These are phyloP conservation scores for Lepidocyrtoides sp. DNA, from an alignment of 2,888 invertebrate species.

Conservation along the genomic window DNA sequence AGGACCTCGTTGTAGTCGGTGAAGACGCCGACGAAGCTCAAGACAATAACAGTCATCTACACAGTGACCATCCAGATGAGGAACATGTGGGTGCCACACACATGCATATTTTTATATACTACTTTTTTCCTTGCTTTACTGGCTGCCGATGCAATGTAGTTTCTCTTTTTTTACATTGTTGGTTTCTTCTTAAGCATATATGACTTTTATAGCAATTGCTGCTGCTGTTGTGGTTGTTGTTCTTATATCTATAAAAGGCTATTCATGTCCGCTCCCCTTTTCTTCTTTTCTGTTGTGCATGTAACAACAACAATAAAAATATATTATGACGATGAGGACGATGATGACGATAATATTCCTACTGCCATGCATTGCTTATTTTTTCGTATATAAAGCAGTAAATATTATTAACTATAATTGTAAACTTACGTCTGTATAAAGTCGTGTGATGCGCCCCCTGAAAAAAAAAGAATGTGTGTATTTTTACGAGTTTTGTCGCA, in stretches of 20 bases:
- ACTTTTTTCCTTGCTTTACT: constrained; percentile 21
- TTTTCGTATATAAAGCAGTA: constrained; percentile 20
- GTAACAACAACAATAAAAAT: constrained; percentile 30
- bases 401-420: constrained; percentile 25
- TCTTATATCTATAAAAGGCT: constrained; percentile 67
- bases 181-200: constrained; percentile 16
- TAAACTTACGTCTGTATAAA: constrained; percentile 38
- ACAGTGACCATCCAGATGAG: constrained; percentile 77
- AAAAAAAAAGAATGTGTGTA: constrained; percentile 13
- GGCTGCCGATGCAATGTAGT: constrained; percentile 22
- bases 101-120: constrained; percentile 48
- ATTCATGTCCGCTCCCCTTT: constrained; percentile 69
- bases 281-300: constrained; percentile 19
- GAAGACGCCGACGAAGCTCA: constrained; percentile 48
- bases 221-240: constrained; percentile 6
- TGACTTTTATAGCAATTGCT: constrained; percentile 17
- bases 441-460: constrained; percentile 36
- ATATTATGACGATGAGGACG: neutral
- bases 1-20: constrained; percentile 60
- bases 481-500: constrained; percentile 55
- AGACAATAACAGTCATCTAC: constrained; percentile 65
- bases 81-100: constrained; percentile 84
- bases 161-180: constrained; percentile 69
- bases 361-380: neutral
- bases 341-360: constrained; percentile 30